Evolutionary conservation across 2,113 vertebrate genomes (phyloP).

Genomic region (Marmota monax): DNA sequence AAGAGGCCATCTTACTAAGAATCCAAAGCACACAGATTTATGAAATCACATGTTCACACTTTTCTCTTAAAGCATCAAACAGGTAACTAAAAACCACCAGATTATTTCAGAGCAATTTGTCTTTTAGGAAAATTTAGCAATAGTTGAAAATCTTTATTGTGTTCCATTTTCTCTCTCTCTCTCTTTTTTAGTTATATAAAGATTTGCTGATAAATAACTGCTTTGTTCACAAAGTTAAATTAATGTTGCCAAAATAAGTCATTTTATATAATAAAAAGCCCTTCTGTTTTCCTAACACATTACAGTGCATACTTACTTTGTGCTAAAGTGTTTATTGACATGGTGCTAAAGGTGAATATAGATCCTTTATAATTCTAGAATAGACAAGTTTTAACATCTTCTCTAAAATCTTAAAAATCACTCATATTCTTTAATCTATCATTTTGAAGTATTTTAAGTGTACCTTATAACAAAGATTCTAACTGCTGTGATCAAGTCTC

Average conservation of each 20-base stretch:
- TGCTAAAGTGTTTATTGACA: slow-evolving; percentile 6
- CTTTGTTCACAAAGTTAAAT: slow-evolving; percentile 44
- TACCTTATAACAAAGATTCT: slow-evolving; percentile 26
- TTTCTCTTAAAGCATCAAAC: slow-evolving; percentile 8
- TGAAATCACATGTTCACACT: not conserved
- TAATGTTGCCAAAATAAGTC: slow-evolving; percentile 45
- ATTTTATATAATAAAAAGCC: slow-evolving; percentile 26
- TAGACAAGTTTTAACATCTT: not conserved
- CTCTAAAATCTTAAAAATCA: slow-evolving; percentile 43
- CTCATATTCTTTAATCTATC: not conserved
- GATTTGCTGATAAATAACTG: slow-evolving; percentile 45
- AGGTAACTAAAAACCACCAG: slow-evolving; percentile 3
- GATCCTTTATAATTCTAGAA: slow-evolving; percentile 35
- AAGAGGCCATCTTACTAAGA: not conserved
- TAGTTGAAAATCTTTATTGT: slow-evolving; percentile 3
- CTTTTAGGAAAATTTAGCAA: slow-evolving; percentile 53
- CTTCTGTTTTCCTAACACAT: not conserved
- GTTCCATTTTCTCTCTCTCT: not conserved
- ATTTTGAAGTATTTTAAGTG: slow-evolving; percentile 58
- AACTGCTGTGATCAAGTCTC: slow-evolving; percentile 2
- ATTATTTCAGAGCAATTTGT: not conserved
- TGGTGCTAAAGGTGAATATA: not conserved
- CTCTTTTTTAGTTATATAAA: not conserved
- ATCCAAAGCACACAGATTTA: not conserved
- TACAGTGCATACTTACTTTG: not conserved